A percentile compares a stretch with the other conserved stretches of the same genome.
Conservation (phyloP, 2,888 invertebrate genomes). For the Ichneumoninae sp. region DNA sequence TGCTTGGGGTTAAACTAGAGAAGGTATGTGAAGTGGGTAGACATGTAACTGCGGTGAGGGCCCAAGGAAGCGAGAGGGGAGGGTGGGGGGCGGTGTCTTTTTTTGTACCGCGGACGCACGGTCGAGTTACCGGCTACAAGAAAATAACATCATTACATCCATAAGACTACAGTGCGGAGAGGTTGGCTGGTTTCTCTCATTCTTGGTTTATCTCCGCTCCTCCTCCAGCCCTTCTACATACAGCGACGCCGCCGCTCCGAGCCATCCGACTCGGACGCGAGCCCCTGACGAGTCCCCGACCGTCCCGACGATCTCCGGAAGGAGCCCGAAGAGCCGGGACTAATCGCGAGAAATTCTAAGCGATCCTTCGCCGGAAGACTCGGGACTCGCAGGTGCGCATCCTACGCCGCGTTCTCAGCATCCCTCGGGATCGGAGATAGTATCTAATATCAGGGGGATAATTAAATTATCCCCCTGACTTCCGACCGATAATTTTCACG, state of each 20-base stretch:
- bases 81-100: conserved; percentile 16
- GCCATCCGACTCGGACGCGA: neutral
- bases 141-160: conserved; percentile 81
- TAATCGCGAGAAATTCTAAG: conserved; percentile 36
- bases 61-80: neutral
- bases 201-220: conserved; percentile 7
- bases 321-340: conserved; percentile 14
- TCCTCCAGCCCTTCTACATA: neutral
- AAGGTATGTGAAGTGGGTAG: conserved; percentile 73
- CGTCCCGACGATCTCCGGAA: conserved; percentile 9
- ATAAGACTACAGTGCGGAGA: conserved; percentile 64
- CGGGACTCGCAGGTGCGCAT: conserved; percentile 17
- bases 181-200: conserved; percentile 7
- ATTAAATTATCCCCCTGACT: conserved; percentile 58
- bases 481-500: conserved; percentile 60
- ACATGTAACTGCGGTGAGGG: conserved; percentile 72
- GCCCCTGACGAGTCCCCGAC: neutral
- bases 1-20: conserved; percentile 68
- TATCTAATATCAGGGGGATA: too few relatives aligned
- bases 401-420: neutral
- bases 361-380: neutral
- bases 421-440: conserved; percentile 35
- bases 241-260: neutral
- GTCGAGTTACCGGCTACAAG: conserved; percentile 75
- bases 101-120: conserved; percentile 59